phyloP scores from a whole-genome alignment of 1,140 invertebrate species.

The Elymnias hypermnestra region DNA sequence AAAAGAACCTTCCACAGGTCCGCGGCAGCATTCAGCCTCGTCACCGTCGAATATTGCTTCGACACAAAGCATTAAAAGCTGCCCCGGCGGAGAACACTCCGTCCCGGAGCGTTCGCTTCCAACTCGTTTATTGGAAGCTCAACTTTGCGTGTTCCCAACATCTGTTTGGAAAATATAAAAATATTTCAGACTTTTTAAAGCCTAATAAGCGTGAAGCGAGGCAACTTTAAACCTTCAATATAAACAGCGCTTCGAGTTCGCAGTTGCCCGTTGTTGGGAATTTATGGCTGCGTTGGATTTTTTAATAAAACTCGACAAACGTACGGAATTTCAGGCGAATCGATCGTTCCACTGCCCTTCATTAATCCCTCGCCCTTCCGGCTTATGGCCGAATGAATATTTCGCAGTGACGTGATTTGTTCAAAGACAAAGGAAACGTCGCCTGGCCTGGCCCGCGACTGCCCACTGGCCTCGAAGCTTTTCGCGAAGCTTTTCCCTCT shows the following conservation, averaged over 20 bases:
- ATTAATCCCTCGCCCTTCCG: constrained; percentile 2
- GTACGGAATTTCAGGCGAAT: constrained; percentile 10
- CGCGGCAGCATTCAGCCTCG: too few relatives aligned
- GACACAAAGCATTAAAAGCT: too few relatives aligned
- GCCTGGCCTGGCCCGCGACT: too few relatives aligned
- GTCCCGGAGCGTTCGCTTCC: not conserved
- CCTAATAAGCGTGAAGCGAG: constrained; percentile 20
- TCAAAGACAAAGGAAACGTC: not conserved
- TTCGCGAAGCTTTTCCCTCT: constrained; percentile 10
- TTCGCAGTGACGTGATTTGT: constrained; percentile 1
- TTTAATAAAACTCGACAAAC: constrained; percentile 25
- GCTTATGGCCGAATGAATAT: constrained; percentile 1
- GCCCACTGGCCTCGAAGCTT: too few relatives aligned
- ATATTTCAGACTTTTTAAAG: constrained; percentile 14
- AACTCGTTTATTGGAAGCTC: not conserved
- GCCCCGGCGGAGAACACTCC: too few relatives aligned
- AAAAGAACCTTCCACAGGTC: too few relatives aligned
- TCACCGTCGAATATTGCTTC: too few relatives aligned
- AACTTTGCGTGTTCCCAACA: constrained; percentile 4
- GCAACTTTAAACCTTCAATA: constrained; percentile 13
- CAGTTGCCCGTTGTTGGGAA: constrained; percentile 8
- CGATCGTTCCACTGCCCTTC: constrained; percentile 9
- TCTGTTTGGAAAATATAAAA: constrained; percentile 4
- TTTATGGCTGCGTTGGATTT: constrained; percentile 19
- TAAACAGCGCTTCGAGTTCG: constrained; percentile 12